Evolutionary conservation across 2,888 invertebrate genomes (phyloP), one percentile per base, ranked within the genome.

Genomic region (Hypomecis punctinalis): DNA sequence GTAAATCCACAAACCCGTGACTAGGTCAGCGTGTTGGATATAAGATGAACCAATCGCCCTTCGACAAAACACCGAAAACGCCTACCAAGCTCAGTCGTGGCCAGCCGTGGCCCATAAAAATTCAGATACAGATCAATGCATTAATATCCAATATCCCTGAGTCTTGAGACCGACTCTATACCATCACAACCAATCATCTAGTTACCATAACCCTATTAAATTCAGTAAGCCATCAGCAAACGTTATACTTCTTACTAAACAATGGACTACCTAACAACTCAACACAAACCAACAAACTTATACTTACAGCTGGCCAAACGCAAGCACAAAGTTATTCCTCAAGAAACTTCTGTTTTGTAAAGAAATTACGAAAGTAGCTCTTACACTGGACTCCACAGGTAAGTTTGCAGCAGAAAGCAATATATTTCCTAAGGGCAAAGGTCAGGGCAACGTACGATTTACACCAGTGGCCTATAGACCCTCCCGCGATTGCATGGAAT

Each of bases 381-480:
- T 37, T 11, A 10, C 6, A 23, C 3, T 23, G 7, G 5, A 10
- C 40, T 40, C 6, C 13, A n/a, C 40, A 33, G 13, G 0, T 23
- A 40, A 5, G 52, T 23, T 42, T 23, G 52, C 10, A 5, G 23
- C 6, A 11, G 47, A 33, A 47, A 43, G 37, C 11, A 46, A 53
- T 54, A 58, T 58, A 63, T 54, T 55, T 47, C 61, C 48, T 37
- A 61, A 57, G 56, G 63, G 52, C 70, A 80, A 79, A 81, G 81
- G 80, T 79, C 76, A 78, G 67, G 67, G 66, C 69, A 70, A 73
- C 69, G 73, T 72, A 79, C 76, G 76, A 78, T 79, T 78, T 79
- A 80, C 78, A 78, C 82, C 68, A 72, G 79, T 84, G 84, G 85
- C 86, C 86, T 81, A 82, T 81, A 81, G 78, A 74, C 78, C 77